Base-by-base conservation (phyloP, 2,113 vertebrate genomes). In the Planiliza haematocheilus region DNA sequence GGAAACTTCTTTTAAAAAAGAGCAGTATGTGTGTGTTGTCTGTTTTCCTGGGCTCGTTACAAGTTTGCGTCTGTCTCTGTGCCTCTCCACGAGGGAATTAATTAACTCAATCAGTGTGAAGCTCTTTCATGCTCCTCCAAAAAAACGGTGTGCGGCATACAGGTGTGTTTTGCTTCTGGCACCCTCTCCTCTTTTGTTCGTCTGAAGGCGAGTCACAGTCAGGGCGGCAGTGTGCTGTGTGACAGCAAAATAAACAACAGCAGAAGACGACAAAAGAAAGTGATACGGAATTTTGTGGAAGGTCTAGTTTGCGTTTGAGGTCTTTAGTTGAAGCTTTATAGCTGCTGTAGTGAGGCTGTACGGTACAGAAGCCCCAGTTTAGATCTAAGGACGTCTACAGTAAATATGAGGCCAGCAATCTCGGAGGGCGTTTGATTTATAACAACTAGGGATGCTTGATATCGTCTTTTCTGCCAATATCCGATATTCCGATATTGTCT, bases 91-190 rank as follows among this genome's bases (percentile, higher is more conserved):
- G 0, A 18, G 49, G 69, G 81, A 74, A 71, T 84, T 74, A 38
- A 86, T 84, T 75, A 81, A 72, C 55, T 24, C 74, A 61, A 81
- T 76, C 65, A 51, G 7, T 69, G 36, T 16, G 45, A 53, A 56
- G 12, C 36, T 49, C 75, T 82, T 82, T 82, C 50, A 77, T 46
- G 38, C 49, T 48, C 16, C 39, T 77, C 76, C 79, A 75, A 62
- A 76, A 70, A 30, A 30, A 30, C 24, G 5, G 3, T 30, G 5
- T 30, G n/a, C n/a, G 24, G 24, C 24, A 4, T 66, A 49, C 24
- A 30, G 24, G 68, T 8, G 20, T 72, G 24, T 50, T 21, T 34
- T 21, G 34, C 1, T 57, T 59, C 13, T 68, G 37, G 17, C 18
- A 41, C 43, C 46, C 20, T 48, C 14, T 17, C 11, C 57, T 9